Base-by-base conservation (phyloP, 2,888 invertebrate genomes). In the Eumerus sabulonum region DNA sequence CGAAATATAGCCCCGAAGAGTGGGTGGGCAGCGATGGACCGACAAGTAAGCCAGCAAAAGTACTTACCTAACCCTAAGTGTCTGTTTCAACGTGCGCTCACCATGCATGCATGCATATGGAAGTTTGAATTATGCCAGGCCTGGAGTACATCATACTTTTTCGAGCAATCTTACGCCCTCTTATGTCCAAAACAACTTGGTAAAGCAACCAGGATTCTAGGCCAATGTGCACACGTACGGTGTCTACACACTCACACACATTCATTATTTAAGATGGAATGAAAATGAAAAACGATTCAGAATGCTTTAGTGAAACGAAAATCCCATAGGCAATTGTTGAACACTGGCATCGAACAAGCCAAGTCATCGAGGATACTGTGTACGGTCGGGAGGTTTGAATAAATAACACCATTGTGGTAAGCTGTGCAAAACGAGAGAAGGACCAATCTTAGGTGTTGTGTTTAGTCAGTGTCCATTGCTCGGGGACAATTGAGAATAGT, bases 201-300 rank as follows among this genome's bases (percentile, higher is more conserved):
- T 27, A 27, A 2, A 27, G 27, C 27, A n/a, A 27, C 27, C 27
- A 27, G 27, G 27, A 27, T 13, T 27, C 27, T 27, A 27, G 27
- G 27, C 27, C 27, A 7, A 7, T 7, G 7, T 27, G 7, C 27
- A 27, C 27, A 27, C 7, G 27, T 7, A 2, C 27, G 7, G 27
- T n/a, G 9, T n/a, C 42, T 19, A 38, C 60, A 67, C 71, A 66
- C 42, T 62, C 59, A 64, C 71, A 66, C 42, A 67, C 59, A 64
- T 79, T 40, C 68, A 68, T 73, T 79, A 79, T 79, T 79, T 64
- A 70, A 68, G 63, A 70, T 68, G 19, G 45, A 79, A 64, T 79
- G 68, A 70, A 74, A 54, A 79, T 79, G 79, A 74, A 79, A 64
- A 70, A 79, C 60, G 68, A 64, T 70, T 73, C 54, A 12, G 68